Conservation (phyloP, 2,797 vertebrate genomes). For the Fratercula arctica region DNA sequence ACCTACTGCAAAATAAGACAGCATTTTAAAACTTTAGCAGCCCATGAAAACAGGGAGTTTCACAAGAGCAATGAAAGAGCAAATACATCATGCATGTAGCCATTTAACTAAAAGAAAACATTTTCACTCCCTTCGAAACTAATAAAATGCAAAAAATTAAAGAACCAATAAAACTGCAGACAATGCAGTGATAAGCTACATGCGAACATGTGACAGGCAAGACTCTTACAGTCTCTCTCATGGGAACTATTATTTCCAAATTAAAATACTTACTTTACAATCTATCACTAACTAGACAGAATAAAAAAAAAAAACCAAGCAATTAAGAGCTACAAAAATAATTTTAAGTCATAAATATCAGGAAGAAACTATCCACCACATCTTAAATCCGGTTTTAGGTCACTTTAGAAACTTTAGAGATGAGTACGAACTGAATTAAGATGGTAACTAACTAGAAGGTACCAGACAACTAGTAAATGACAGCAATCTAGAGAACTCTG, state of each 20-base stretch:
- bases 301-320: rapidly evolving
- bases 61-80: neutral
- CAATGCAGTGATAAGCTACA: neutral
- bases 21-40: neutral
- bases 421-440: neutral
- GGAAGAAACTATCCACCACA: neutral
- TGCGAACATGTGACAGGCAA: neutral
- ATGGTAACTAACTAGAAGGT: neutral
- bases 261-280: neutral
- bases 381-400: neutral
- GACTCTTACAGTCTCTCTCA: neutral
- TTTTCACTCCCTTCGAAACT: neutral
- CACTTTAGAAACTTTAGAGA: neutral
- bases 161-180: neutral
- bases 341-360: neutral
- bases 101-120: neutral
- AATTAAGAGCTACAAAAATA: too few species aligned
- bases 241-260: neutral
- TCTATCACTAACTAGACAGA: neutral
- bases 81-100: neutral
- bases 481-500: neutral
- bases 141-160: neutral
- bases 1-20: neutral
- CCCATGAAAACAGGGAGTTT: neutral
- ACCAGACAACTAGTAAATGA: neutral